A percentile compares a stretch with the other conserved stretches of the same genome.
Evolutionary conservation across 92 coral and sea anemone genomes (phyloP).

Genomic region (Parazoanthus swiftii): DNA sequence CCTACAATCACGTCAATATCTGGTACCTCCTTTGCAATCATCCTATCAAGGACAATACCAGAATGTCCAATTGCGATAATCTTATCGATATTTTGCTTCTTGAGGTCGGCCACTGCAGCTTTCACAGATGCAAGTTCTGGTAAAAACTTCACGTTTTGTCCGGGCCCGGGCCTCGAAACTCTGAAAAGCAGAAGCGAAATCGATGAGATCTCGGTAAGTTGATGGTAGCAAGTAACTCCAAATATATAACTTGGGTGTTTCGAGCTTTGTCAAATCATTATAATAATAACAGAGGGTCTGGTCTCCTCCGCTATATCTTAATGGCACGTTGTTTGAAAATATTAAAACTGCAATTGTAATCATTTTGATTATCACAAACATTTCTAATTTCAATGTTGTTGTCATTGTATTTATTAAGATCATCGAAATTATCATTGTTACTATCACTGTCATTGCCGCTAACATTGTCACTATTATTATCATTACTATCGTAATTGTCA

Average conservation of each 20-base stretch:
- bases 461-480: too few species aligned
- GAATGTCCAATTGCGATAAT: slow-evolving; percentile 93
- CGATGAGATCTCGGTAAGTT: not conserved
- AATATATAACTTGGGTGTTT: not conserved
- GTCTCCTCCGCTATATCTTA: too few species aligned
- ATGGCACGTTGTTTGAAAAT: too few species aligned
- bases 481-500: too few species aligned
- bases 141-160: slow-evolving; percentile 71
- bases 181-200: slow-evolving; percentile 27
- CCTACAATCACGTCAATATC: slow-evolving; percentile 94
- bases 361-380: too few species aligned
- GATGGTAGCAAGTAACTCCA: not conserved
- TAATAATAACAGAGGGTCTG: too few species aligned
- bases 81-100: slow-evolving; percentile 72
- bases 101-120: slow-evolving; percentile 70
- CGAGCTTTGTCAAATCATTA: too few species aligned
- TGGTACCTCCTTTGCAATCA: slow-evolving; percentile 67
- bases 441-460: too few species aligned
- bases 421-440: too few species aligned
- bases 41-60: slow-evolving; percentile 78
- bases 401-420: too few species aligned
- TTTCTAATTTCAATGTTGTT: too few species aligned
- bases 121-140: slow-evolving; percentile 75
- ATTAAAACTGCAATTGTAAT: too few species aligned
- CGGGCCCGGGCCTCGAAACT: slow-evolving; percentile 75